phyloP scores from a whole-genome alignment of 2,797 vertebrate genomes.

The Gallinago stenura region DNA sequence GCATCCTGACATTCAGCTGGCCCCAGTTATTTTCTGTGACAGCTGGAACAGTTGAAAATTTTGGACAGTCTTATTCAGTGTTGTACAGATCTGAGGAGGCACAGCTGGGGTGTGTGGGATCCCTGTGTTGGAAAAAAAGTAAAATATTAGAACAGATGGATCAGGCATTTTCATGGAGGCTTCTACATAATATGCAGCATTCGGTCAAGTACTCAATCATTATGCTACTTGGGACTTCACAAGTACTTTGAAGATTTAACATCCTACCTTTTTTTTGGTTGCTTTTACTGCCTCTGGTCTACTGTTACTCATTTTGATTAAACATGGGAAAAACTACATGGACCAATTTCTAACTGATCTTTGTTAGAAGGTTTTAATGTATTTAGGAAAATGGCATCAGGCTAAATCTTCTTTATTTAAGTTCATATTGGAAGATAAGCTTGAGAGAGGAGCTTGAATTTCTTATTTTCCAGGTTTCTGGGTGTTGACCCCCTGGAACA shows the following conservation, averaged over 20 bases:
- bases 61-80: conserved; percentile 42
- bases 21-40: conserved; percentile 56
- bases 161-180: neutral
- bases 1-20: conserved; percentile 87
- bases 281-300: neutral
- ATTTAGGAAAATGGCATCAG: neutral
- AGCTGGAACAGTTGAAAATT: conserved; percentile 66
- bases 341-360: neutral
- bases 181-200: neutral
- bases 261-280: neutral
- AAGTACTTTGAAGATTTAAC: neutral
- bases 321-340: neutral
- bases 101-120: conserved; percentile 72
- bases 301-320: neutral
- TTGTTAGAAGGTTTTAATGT: neutral
- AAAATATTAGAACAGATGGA: conserved; percentile 38
- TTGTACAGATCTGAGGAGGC: conserved; percentile 64
- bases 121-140: conserved; percentile 71
- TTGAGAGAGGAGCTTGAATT: neutral
- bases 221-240: neutral
- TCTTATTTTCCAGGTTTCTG: neutral
- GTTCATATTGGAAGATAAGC: neutral
- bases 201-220: neutral
- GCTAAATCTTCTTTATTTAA: neutral
- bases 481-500: neutral